phyloP scores from a whole-genome alignment of 2,888 invertebrate genomes.

The Chydorus sphaericus region DNA sequence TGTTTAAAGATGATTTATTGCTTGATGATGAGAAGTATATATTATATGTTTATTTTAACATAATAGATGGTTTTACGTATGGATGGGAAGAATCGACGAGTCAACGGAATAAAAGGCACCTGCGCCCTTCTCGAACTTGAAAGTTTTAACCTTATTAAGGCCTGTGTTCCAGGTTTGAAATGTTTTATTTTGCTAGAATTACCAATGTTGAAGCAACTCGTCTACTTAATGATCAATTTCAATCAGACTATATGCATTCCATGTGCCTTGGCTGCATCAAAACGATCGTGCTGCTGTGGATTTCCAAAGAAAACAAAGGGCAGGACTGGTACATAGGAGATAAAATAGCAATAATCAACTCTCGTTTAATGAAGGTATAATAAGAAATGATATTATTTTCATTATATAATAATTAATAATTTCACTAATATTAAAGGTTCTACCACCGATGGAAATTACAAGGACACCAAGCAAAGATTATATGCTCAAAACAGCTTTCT shows the following conservation, averaged over 20 bases:
- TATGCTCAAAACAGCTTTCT: background rate
- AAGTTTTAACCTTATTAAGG: background rate
- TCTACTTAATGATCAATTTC: no score
- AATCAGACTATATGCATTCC: slow-evolving; percentile 1
- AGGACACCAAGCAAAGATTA: background rate
- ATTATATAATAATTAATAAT: background rate
- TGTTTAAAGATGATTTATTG: background rate
- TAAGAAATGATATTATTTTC: no score
- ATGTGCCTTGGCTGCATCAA: background rate
- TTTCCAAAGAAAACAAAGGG: background rate
- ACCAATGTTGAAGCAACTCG: no score
- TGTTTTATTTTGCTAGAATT: no score
- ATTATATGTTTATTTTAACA: background rate
- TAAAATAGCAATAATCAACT: background rate
- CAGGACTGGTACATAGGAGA: background rate
- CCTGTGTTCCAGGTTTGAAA: slow-evolving; percentile 1
- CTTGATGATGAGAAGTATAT: background rate
- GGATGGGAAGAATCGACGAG: background rate
- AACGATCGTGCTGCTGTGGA: background rate
- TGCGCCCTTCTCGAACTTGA: background rate
- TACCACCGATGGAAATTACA: background rate
- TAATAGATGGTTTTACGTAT: background rate
- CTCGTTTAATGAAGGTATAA: background rate
- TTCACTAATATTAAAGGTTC: background rate
- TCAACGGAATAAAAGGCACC: background rate